Conservation (phyloP, 2,797 vertebrate genomes). For the Calcarius lapponicus region DNA sequence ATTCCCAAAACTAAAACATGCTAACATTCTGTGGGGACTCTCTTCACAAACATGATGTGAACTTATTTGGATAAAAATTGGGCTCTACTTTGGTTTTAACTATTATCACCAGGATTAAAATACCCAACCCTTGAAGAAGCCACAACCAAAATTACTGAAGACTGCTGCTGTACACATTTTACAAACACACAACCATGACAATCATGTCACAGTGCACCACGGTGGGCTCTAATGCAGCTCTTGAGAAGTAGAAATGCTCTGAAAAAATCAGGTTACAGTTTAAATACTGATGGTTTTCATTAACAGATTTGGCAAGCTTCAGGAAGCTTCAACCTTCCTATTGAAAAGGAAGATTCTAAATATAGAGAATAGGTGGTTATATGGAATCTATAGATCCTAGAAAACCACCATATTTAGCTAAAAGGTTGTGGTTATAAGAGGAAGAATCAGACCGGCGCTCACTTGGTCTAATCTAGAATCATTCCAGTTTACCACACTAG, state of each 20-base stretch:
- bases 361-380: background rate
- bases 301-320: background rate
- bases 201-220: background rate
- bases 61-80: background rate
- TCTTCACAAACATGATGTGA: background rate
- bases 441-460: background rate
- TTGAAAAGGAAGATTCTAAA: background rate
- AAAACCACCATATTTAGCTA: background rate
- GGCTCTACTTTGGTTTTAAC: background rate
- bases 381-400: background rate
- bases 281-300: background rate
- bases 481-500: background rate
- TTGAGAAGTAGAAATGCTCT: background rate
- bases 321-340: background rate
- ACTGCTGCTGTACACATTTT: background rate
- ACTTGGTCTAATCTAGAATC: background rate
- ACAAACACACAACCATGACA: background rate
- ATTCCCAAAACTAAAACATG: background rate
- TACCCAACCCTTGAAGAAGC: background rate
- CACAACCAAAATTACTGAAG: background rate
- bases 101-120: background rate
- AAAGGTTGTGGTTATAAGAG: background rate
- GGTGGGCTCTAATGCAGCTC: background rate
- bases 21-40: background rate
- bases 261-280: background rate